Evolutionary conservation across 1,140 invertebrate genomes (phyloP).

Genomic region (Hirudo medicinalis): DNA sequence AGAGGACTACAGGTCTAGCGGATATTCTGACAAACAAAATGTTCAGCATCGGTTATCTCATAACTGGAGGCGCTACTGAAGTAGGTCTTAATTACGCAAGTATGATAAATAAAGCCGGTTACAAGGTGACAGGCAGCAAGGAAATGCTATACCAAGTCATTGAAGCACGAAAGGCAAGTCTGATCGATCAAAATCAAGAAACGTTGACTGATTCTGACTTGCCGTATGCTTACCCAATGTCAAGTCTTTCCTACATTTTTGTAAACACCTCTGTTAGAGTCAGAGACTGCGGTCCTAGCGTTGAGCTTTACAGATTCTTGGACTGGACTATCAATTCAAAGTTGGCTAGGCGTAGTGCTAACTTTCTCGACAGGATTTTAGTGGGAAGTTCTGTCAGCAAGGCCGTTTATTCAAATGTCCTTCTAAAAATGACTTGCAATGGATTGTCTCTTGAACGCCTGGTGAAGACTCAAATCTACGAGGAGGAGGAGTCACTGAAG

Average conservation of each 20-base stretch:
- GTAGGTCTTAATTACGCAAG: conserved; percentile 24
- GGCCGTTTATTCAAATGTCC: conserved; percentile 21
- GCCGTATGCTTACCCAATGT: neutral
- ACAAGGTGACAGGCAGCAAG: conserved; percentile 18
- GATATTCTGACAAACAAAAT: conserved; percentile 26
- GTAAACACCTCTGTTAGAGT: neutral
- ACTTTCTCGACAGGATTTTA: conserved; percentile 24
- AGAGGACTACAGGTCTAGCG: conserved; percentile 27
- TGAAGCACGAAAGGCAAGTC: conserved; percentile 21
- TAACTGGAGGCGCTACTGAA: conserved; percentile 19
- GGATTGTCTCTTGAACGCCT: conserved; percentile 24
- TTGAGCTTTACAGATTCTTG: conserved; percentile 31
- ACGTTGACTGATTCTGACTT: neutral
- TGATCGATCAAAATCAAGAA: neutral
- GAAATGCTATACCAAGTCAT: conserved; percentile 27
- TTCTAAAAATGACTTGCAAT: conserved; percentile 28
- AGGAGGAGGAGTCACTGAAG: conserved; percentile 22
- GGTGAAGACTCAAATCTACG: conserved; percentile 23
- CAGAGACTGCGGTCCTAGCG: conserved; percentile 26
- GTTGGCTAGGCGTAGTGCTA: conserved; percentile 20
- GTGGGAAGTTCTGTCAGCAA: conserved; percentile 22
- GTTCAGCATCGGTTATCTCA: conserved; percentile 29
- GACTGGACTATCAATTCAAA: conserved; percentile 27
- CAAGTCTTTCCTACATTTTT: neutral
- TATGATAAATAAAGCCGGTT: conserved; percentile 26